Base-by-base conservation (phyloP, 2,113 vertebrate species). In the Plotosus lineatus region DNA sequence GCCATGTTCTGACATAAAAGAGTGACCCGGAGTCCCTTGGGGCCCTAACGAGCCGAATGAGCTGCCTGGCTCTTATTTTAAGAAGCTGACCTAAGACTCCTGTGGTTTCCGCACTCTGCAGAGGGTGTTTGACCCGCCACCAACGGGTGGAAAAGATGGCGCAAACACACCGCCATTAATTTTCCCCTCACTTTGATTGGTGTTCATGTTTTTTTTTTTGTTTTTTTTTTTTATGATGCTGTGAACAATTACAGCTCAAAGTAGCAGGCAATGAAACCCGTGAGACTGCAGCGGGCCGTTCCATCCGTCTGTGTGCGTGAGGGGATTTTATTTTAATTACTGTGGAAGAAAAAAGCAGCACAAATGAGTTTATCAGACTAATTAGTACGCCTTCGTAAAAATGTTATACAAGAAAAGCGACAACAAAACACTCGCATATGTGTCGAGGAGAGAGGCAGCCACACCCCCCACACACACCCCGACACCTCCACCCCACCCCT, bases 221-320 rank as follows among this genome's bases (percentile, higher is more conserved):
- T 74, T 77, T 15, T 65, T 56, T 66, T 80, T 53, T 53, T 88
- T 89, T 86, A 87, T 84, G 68, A 86, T 66, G 76, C 78, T 63
- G 58, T 80, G 80, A 87, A 85, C 83, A 73, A 82, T 87, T 87
- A 80, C 71, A 80, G 85, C 82, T 84, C 53, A 79, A 85, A 83
- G 84, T 74, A 81, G 84, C 69, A 74, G 73, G 81, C 87, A 66
- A 85, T 85, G 85, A 85, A 86, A 81, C 65, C 23, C 4, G 46
- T 44, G 38, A 74, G 60, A 65, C 72, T 46, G 72, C 79, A 65
- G 72, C 38, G n/a, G 46, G 28, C 28, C 21, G 31, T 63, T 73
- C 69, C 69, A 36, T 51, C 46, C 6, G 26, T 36, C 28, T 50
- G 17, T 11, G 75, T 50, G 58, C 44, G 46, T 26, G 58, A n/a